Evolutionary conservation across 2,888 invertebrate genomes (phyloP).

Genomic region (Brenthis daphne): DNA sequence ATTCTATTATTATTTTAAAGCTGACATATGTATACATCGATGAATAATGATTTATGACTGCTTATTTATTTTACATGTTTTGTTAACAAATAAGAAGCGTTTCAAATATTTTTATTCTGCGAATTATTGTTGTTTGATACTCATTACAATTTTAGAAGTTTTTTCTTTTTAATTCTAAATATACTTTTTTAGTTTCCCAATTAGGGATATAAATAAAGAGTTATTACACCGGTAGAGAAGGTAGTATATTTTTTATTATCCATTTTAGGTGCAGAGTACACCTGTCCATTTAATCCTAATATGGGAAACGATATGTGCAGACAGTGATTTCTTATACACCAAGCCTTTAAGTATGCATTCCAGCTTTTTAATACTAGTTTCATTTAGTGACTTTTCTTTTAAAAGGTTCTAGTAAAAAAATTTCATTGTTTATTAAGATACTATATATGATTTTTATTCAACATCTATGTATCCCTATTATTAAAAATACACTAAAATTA

Average conservation of each 20-base stretch:
- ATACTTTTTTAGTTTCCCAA: conserved; percentile 1
- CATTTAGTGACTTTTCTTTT: conserved; percentile 8
- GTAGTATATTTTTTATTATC: conserved; percentile 25
- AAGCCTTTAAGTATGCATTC: conserved; percentile 48
- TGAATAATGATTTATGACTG: conserved; percentile 17
- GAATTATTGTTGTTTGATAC: background rate
- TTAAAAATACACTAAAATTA: background rate
- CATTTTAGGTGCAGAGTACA: conserved; percentile 52
- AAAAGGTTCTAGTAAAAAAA: background rate
- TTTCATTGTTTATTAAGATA: background rate
- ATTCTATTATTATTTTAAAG: conserved; percentile 30
- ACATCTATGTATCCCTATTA: background rate
- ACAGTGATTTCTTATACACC: conserved; percentile 76
- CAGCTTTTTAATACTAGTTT: conserved; percentile 27
- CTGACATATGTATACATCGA: conserved; percentile 23
- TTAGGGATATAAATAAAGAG: conserved; percentile 3
- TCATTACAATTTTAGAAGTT: conserved; percentile 1
- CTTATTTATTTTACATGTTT: conserved; percentile 3
- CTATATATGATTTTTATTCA: background rate
- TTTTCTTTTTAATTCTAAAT: background rate
- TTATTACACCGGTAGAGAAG: conserved; percentile 8
- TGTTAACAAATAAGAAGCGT: background rate
- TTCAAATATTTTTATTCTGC: background rate
- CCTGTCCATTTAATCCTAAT: conserved; percentile 68
- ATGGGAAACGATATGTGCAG: conserved; percentile 60